Evolutionary conservation across 2,113 vertebrate genomes (phyloP).

Genomic region (Pseudorhombus dupliciocellatus): DNA sequence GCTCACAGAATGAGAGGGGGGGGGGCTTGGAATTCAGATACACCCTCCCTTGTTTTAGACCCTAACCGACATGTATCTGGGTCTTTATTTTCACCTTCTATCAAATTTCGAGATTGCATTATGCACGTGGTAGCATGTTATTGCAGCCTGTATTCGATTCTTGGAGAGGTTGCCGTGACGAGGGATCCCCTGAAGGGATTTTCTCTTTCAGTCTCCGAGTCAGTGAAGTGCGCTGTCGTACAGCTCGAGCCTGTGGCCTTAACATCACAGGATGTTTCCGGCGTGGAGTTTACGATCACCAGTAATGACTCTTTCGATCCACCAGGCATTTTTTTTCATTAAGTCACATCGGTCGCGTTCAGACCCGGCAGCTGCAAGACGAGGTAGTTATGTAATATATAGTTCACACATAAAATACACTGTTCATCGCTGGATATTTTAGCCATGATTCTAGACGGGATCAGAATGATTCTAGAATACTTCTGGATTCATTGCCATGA

Average conservation of each 20-base stretch:
- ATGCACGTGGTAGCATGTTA: slow-evolving; percentile 60
- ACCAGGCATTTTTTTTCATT: background rate
- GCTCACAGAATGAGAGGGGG: too few species aligned
- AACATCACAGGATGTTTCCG: slow-evolving; percentile 43
- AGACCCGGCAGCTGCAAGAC: too few species aligned
- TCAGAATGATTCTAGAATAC: too few species aligned
- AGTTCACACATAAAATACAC: too few species aligned
- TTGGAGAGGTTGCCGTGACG: slow-evolving; percentile 41
- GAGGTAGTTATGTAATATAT: too few species aligned
- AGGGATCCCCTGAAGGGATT: slow-evolving; percentile 28
- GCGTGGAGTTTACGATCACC: slow-evolving; percentile 41
- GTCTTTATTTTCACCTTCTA: slow-evolving; percentile 43
- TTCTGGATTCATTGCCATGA: too few species aligned
- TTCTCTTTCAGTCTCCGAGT: slow-evolving; percentile 36
- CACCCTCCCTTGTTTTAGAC: slow-evolving; percentile 11
- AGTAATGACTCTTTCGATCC: slow-evolving; percentile 33
- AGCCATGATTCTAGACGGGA: too few species aligned
- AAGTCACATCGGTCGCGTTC: too few species aligned
- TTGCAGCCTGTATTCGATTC: slow-evolving; percentile 46
- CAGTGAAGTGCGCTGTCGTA: slow-evolving; percentile 12
- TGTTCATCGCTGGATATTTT: too few species aligned
- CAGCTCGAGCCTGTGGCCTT: slow-evolving; percentile 42
- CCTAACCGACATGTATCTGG: slow-evolving; percentile 23
- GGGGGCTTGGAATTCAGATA: background rate
- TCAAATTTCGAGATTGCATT: slow-evolving; percentile 63